Percentiles rank a stretch among this genome's conserved stretches.
Conservation (phyloP, 2,797 vertebrate species). For the Holocentrus rufus region DNA sequence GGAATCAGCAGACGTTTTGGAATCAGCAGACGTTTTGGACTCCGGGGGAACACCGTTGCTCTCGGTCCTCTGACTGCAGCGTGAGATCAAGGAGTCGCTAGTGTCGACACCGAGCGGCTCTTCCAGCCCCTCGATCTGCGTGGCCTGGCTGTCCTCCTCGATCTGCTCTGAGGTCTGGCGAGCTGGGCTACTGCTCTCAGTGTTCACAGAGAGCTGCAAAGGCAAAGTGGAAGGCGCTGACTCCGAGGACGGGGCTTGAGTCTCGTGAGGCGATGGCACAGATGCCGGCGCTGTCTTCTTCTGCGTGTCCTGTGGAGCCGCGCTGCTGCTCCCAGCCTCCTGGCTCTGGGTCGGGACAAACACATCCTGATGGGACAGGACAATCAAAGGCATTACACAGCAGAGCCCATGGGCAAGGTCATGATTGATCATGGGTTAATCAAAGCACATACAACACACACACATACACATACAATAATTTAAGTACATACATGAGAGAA, state of each 20-base stretch:
- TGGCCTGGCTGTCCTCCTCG: slow-evolving; percentile 83
- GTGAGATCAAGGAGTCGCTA: slow-evolving; percentile 52
- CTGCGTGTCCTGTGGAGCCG: slow-evolving; percentile 46
- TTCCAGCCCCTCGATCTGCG: slow-evolving; percentile 82
- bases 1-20: slow-evolving; percentile 24
- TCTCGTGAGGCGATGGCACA: slow-evolving; percentile 30
- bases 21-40: slow-evolving; percentile 21
- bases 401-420: neutral
- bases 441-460: neutral
- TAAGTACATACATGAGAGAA: slow-evolving; percentile 90
- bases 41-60: slow-evolving; percentile 28
- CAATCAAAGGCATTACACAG: neutral
- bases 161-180: slow-evolving; percentile 48
- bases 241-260: slow-evolving; percentile 52
- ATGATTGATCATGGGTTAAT: neutral
- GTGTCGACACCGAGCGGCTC: slow-evolving; percentile 31
- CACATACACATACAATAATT: too few relatives aligned
- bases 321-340: slow-evolving; percentile 67
- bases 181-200: slow-evolving; percentile 72
- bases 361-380: slow-evolving; percentile 83
- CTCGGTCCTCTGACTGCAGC: slow-evolving; percentile 19
- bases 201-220: slow-evolving; percentile 83
- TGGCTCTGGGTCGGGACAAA: slow-evolving; percentile 91
- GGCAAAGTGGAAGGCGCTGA: slow-evolving; percentile 61
- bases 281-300: slow-evolving; percentile 28